Percentiles rank a stretch among this genome's conserved stretches.
Evolutionary conservation across 2,113 vertebrate genomes (phyloP).

Genomic region (Grantiella picta): DNA sequence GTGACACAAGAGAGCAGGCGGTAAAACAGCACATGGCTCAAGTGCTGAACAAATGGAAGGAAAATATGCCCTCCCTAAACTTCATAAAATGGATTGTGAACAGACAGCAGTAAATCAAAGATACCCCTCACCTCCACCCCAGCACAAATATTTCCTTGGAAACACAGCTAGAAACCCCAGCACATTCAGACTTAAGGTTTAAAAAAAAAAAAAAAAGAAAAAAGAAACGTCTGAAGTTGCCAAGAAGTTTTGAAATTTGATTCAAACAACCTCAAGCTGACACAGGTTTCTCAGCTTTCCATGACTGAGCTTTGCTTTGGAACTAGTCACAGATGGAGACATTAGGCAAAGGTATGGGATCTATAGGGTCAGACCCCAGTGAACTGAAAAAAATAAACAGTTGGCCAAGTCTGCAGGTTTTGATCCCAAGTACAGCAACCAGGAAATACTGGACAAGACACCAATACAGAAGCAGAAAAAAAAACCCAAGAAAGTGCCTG

Average conservation of each 20-base stretch:
- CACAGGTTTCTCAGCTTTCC: neutral
- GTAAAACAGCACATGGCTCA: neutral
- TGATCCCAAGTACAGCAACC: neutral
- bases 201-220: neutral
- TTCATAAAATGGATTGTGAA: neutral
- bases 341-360: neutral
- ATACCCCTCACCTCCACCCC: neutral
- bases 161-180: neutral
- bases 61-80: neutral
- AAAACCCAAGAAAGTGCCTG: neutral
- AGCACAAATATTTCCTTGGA: neutral
- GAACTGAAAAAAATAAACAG: neutral
- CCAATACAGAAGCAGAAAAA: neutral
- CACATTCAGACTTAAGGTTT: neutral
- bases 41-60: neutral
- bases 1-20: rapidly evolving
- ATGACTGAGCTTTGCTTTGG: neutral
- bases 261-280: neutral
- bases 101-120: neutral
- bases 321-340: neutral
- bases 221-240: neutral
- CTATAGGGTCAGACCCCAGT: neutral
- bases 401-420: neutral
- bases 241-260: neutral
- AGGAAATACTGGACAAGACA: neutral